Percentiles rank a stretch among this genome's conserved stretches.
These are phyloP conservation scores for Brachyopa scutellaris DNA, from an alignment of 2,888 invertebrate genomes.

Conservation along the genomic window DNA sequence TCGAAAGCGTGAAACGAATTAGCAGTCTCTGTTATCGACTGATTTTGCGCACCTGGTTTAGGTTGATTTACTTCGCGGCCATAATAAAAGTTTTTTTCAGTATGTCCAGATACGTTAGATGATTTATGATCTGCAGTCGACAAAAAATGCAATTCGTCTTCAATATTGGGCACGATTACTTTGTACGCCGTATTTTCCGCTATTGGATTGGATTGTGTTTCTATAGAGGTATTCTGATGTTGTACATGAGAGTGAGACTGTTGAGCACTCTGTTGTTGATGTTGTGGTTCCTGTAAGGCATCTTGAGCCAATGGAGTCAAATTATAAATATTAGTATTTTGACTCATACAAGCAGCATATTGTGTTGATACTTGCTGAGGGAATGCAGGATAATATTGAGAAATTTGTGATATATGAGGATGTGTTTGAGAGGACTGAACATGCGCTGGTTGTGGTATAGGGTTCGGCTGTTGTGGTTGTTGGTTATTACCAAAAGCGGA, in stretches of 20 bases:
- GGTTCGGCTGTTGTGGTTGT: constrained; percentile 84
- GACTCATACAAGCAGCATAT: constrained; percentile 80
- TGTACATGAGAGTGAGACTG: constrained; percentile 72
- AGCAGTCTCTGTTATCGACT: neutral
- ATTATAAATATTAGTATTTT: constrained; percentile 73
- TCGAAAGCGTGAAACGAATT: constrained; percentile 34
- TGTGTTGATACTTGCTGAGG: constrained; percentile 81
- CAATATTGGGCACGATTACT: constrained; percentile 94
- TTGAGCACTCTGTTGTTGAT: constrained; percentile 75
- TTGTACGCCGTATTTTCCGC: constrained; percentile 89
- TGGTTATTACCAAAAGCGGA: constrained; percentile 52
- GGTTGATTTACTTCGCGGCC: constrained; percentile 62
- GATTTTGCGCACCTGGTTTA: constrained; percentile 8
- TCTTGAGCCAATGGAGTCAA: constrained; percentile 59
- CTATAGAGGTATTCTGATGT: constrained; percentile 60
- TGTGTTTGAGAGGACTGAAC: constrained; percentile 90
- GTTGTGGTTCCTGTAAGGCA: constrained; percentile 76
- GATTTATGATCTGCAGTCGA: constrained; percentile 81
- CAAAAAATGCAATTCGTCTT: constrained; percentile 92
- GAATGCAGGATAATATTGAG: constrained; percentile 81
- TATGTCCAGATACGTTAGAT: constrained; percentile 78
- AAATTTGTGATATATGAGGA: constrained; percentile 84
- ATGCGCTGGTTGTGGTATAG: constrained; percentile 87
- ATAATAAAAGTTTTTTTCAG: constrained; percentile 72
- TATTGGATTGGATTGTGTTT: constrained; percentile 73